A percentile compares a stretch with the other conserved stretches of the same genome.
Evolutionary conservation across 2,888 invertebrate genomes (phyloP).

Genomic region (Rhingia campestris): DNA sequence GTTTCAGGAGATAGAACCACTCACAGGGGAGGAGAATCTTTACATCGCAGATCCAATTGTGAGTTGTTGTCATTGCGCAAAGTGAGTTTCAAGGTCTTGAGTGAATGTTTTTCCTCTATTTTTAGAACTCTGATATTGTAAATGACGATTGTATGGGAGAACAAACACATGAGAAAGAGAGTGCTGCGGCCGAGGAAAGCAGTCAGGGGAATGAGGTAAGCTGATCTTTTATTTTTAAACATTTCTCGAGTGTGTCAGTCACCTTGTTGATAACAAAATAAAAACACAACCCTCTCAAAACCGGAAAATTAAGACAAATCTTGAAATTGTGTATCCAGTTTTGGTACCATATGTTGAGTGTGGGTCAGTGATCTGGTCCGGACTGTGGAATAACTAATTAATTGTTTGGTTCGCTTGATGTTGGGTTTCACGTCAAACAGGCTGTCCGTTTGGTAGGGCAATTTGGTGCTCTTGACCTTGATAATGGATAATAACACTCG

Average conservation of each 20-base stretch:
- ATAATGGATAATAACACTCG: too few species aligned
- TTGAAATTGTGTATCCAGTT: slow-evolving; percentile 4
- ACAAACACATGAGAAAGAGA: neutral
- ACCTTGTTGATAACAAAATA: slow-evolving; percentile 19
- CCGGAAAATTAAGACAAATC: neutral
- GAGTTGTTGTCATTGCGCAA: slow-evolving; percentile 18
- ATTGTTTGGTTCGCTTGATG: too few species aligned
- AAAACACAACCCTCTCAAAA: slow-evolving; percentile 3
- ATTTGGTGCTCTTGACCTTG: too few species aligned
- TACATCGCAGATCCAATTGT: slow-evolving; percentile 23
- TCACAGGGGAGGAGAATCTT: neutral
- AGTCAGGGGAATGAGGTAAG: slow-evolving; percentile 45
- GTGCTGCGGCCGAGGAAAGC: neutral
- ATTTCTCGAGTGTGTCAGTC: neutral
- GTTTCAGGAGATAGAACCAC: slow-evolving; percentile 32
- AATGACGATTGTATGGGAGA: neutral
- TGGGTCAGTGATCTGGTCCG: slow-evolving; percentile 16
- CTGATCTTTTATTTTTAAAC: neutral
- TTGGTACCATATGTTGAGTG: neutral
- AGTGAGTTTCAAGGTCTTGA: neutral
- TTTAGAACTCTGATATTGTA: neutral
- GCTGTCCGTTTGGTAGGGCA: too few species aligned
- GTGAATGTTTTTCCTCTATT: neutral
- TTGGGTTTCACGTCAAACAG: too few species aligned
- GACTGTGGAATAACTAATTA: too few species aligned